Percentiles rank a stretch among this genome's conserved stretches.
Conservation (phyloP, 2,888 invertebrate species). For the Holacanthella duospinosa region DNA sequence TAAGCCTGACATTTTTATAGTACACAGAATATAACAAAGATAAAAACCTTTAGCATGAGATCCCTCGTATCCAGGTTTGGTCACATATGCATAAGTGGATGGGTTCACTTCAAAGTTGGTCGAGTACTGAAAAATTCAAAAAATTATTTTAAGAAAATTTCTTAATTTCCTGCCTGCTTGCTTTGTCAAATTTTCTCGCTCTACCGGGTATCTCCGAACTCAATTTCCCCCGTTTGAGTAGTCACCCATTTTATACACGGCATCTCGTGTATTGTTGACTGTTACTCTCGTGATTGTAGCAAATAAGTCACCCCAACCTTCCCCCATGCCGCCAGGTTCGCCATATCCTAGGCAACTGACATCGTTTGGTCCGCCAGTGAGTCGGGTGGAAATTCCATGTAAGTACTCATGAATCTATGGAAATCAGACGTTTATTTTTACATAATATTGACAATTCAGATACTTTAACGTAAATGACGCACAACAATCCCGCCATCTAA, state of each 20-base stretch:
- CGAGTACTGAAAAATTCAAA: not conserved
- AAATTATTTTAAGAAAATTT: too few relatives aligned
- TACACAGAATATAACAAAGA: too few relatives aligned
- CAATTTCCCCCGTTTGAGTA: not conserved
- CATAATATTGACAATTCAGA: not conserved
- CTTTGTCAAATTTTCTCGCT: not conserved
- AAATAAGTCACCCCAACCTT: conserved; percentile 4
- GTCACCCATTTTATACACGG: not conserved
- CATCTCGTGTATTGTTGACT: not conserved
- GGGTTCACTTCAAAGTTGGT: not conserved
- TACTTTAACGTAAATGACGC: too few relatives aligned
- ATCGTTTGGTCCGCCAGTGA: not conserved
- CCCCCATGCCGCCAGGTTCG: conserved; percentile 4
- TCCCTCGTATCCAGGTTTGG: too few relatives aligned
- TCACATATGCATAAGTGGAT: not conserved
- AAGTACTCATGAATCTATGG: conserved; percentile 4
- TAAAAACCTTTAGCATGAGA: too few relatives aligned
- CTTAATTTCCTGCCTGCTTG: too few relatives aligned
- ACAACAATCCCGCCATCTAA: conserved; percentile 6
- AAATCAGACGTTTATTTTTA: not conserved
- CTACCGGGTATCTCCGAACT: not conserved
- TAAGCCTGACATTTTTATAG: too few relatives aligned
- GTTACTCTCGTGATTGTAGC: not conserved
- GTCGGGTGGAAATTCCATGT: conserved; percentile 1
- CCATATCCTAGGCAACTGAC: not conserved